Conservation (phyloP, 1,140 invertebrate genomes). For the Calliopsis andreniformis region DNA sequence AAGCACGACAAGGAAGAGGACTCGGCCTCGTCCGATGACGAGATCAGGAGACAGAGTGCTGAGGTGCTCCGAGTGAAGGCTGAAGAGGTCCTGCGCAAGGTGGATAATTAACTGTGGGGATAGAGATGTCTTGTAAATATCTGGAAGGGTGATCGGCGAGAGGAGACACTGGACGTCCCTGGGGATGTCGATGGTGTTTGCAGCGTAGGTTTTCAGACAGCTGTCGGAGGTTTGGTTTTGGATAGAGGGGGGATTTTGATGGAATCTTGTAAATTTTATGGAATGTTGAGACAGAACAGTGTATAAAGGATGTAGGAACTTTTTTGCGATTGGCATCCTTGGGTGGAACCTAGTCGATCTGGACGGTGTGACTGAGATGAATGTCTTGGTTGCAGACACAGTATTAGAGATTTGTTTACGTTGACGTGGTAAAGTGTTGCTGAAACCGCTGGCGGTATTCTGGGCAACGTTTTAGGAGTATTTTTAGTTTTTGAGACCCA, state of each 20-base stretch:
- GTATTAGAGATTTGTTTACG: neutral
- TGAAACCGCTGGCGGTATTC: slow-evolving; percentile 38
- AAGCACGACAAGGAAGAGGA: slow-evolving; percentile 78
- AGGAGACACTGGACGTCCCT: neutral
- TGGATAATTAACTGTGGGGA: slow-evolving; percentile 73
- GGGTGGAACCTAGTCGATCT: neutral
- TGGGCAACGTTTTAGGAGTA: neutral
- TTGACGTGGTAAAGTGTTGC: neutral
- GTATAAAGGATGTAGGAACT: neutral
- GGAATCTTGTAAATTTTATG: slow-evolving; percentile 1
- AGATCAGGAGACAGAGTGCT: slow-evolving; percentile 78
- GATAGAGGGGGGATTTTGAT: neutral
- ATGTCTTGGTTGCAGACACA: neutral
- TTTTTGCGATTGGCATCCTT: neutral
- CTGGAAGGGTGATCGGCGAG: neutral
- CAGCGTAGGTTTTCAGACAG: too few relatives aligned
- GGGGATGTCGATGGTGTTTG: neutral
- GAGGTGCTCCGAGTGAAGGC: slow-evolving; percentile 78
- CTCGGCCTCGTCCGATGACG: slow-evolving; percentile 78
- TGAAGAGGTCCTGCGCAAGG: slow-evolving; percentile 77
- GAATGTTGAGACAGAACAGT: neutral
- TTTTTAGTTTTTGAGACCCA: too few relatives aligned
- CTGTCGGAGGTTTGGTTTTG: neutral
- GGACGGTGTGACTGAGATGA: too few relatives aligned
- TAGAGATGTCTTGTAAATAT: slow-evolving; percentile 44